A percentile compares a stretch with the other conserved stretches of the same genome.
phyloP scores from a whole-genome alignment of 2,113 vertebrate genomes.

The Platycercus adscitus region DNA sequence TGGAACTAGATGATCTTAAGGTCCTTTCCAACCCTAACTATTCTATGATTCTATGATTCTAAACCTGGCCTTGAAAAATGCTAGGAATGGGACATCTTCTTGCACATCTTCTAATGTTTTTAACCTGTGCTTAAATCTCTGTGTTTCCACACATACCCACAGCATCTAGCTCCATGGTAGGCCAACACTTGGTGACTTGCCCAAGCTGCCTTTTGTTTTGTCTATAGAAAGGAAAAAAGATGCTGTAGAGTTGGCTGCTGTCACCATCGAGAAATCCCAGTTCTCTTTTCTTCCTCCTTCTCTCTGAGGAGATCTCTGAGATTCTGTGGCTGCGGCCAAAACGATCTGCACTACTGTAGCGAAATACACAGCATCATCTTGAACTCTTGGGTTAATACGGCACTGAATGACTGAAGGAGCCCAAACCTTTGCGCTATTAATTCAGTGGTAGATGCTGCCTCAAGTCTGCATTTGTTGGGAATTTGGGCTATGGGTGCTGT shows the following conservation, averaged over 20 bases:
- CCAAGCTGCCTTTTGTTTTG: background rate
- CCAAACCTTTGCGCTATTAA: background rate
- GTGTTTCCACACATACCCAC: background rate
- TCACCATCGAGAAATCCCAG: background rate
- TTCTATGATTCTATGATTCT: no score
- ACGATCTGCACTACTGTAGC: rapidly evolving
- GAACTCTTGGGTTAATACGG: background rate
- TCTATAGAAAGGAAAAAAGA: background rate
- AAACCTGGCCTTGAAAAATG: background rate
- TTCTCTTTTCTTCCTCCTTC: background rate
- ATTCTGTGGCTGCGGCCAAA: background rate
- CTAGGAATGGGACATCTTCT: background rate
- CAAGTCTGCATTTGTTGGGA: background rate
- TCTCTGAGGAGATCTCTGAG: background rate
- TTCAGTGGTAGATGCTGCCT: background rate
- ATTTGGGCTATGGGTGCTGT: background rate
- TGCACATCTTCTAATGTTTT: background rate
- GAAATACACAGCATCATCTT: background rate
- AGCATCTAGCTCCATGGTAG: background rate
- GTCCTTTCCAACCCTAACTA: no score
- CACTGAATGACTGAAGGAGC: background rate
- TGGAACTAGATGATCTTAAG: no score
- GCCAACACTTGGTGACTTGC: background rate
- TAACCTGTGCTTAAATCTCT: background rate
- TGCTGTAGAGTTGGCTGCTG: background rate